Conservation (phyloP, 2,113 vertebrate species). For the Pleuronectes platessa region DNA sequence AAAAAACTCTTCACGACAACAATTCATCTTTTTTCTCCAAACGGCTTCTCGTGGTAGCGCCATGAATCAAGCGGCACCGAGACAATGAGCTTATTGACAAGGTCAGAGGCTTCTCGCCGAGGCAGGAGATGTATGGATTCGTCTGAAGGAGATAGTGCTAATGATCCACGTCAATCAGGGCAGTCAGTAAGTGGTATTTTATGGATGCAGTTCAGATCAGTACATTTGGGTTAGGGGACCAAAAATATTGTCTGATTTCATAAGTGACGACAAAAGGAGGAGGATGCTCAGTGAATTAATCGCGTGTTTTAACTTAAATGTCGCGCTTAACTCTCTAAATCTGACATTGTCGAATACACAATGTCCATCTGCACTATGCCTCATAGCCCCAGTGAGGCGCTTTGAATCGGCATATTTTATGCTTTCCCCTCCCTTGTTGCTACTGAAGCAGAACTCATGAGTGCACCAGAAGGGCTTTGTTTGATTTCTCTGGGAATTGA, state of each 20-base stretch:
- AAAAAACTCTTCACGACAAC: slow-evolving; percentile 15
- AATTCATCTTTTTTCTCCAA: slow-evolving; percentile 22
- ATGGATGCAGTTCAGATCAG: background rate
- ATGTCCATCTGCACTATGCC: slow-evolving; percentile 66
- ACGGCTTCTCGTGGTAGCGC: slow-evolving; percentile 8
- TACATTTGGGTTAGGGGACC: background rate
- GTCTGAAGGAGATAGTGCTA: background rate
- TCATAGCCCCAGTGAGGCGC: slow-evolving; percentile 52
- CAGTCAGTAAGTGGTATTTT: background rate
- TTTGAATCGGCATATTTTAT: slow-evolving; percentile 72
- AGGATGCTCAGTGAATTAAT: slow-evolving; percentile 13
- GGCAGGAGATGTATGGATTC: background rate
- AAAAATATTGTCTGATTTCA: background rate
- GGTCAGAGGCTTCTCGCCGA: background rate
- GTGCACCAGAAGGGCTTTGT: slow-evolving; percentile 75
- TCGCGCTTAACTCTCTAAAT: slow-evolving; percentile 47
- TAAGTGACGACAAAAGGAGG: background rate
- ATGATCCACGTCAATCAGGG: background rate
- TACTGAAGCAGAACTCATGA: slow-evolving; percentile 75
- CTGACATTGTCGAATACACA: slow-evolving; percentile 54
- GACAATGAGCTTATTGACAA: background rate
- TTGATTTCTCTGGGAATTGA: slow-evolving; percentile 78
- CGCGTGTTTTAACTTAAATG: slow-evolving; percentile 39
- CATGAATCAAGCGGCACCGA: slow-evolving; percentile 7
- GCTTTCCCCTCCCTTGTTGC: slow-evolving; percentile 57